Evolutionary conservation across 2,888 invertebrate genomes (phyloP).

Genomic region (Chrysodeixis includens): DNA sequence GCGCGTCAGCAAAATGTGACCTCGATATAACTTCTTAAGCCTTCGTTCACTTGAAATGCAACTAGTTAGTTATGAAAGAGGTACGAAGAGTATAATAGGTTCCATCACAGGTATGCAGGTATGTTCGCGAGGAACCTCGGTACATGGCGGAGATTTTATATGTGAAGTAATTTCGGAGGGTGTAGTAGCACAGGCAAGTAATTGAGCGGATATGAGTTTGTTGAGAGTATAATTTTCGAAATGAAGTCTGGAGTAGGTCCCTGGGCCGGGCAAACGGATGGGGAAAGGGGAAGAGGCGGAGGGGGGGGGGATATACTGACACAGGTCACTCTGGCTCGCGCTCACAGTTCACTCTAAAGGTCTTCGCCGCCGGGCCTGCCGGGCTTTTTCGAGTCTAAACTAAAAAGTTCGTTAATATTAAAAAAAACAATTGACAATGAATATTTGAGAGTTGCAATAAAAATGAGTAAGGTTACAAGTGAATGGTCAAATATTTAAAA

Average conservation of each 20-base stretch:
- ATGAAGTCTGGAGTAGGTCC: conserved; percentile 49
- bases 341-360: too few species aligned
- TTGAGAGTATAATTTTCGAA: conserved; percentile 58
- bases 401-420: too few species aligned
- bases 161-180: conserved; percentile 52
- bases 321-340: conserved; percentile 4
- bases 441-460: too few species aligned
- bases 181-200: conserved; percentile 56
- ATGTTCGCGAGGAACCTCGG: conserved; percentile 30
- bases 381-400: too few species aligned
- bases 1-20: conserved; percentile 6
- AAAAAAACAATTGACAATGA: too few species aligned
- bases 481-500: too few species aligned
- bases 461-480: too few species aligned
- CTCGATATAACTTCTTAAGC: neutral
- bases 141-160: conserved; percentile 37
- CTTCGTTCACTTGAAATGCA: neutral
- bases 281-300: neutral
- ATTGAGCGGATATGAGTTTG: conserved; percentile 60
- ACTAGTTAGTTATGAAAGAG: conserved; percentile 9
- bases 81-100: conserved; percentile 1
- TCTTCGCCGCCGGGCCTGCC: too few species aligned
- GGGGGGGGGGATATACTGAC: neutral
- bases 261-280: conserved; percentile 16
- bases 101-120: conserved; percentile 18